A percentile compares a stretch with the other conserved stretches of the same genome.
Conservation (phyloP, 2,888 invertebrate species). For the Zhuqinia jingwanae region DNA sequence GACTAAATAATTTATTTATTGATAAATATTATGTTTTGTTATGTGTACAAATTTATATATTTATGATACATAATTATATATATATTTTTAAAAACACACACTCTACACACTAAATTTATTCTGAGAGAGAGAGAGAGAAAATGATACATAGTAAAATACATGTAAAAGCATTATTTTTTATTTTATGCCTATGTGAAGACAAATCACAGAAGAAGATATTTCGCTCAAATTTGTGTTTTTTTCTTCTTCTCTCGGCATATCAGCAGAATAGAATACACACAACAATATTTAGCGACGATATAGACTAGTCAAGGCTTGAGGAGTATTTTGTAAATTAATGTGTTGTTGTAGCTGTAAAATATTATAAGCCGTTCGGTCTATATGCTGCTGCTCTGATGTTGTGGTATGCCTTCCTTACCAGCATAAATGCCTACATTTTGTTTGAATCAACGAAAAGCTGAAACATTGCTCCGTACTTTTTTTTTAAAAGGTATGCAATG, state of each 20-base stretch:
- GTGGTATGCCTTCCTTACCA: too few species aligned
- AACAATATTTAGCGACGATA: conserved; percentile 1
- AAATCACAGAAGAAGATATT: conserved; percentile 28
- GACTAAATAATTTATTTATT: neutral
- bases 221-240: conserved; percentile 26
- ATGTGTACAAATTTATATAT: conserved; percentile 45
- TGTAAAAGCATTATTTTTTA: conserved; percentile 32
- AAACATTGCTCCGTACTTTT: too few species aligned
- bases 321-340: neutral
- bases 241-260: conserved; percentile 31
- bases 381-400: too few species aligned
- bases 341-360: neutral
- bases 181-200: neutral
- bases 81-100: neutral
- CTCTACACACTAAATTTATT: conserved; percentile 17
- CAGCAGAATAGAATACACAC: neutral
- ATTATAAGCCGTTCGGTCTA: too few species aligned
- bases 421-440: too few species aligned
- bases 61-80: conserved; percentile 16
- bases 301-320: conserved; percentile 4
- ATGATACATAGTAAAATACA: conserved; percentile 41
- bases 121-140: conserved; percentile 1
- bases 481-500: too few species aligned
- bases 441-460: too few species aligned
- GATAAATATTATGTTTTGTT: conserved; percentile 2